phyloP scores from a whole-genome alignment of 2,113 vertebrate species.

The Manacus vitellinus region DNA sequence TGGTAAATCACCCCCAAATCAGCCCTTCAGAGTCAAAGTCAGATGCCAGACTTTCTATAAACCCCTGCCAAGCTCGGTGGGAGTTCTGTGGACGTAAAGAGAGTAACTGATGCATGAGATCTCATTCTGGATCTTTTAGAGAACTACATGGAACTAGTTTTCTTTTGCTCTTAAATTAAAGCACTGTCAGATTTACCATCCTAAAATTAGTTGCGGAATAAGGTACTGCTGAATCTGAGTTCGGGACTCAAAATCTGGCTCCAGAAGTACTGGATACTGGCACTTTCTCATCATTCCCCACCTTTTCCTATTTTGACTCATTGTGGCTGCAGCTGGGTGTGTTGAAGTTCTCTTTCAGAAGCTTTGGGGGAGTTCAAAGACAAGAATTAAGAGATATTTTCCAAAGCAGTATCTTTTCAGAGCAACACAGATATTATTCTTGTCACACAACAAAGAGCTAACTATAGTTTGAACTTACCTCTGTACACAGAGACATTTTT shows the following conservation, averaged over 20 bases:
- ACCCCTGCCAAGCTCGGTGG: not conserved
- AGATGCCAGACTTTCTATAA: slow-evolving; percentile 15
- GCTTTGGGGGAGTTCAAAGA: not conserved
- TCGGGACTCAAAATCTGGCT: not conserved
- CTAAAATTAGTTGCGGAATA: not conserved
- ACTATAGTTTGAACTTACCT: not conserved
- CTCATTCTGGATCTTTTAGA: slow-evolving; percentile 3
- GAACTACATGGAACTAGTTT: not conserved
- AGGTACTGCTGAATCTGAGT: not conserved
- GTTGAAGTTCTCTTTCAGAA: slow-evolving; percentile 52
- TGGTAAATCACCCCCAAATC: slow-evolving; percentile 35
- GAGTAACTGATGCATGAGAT: slow-evolving; percentile 5
- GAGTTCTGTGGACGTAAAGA: slow-evolving; percentile 19
- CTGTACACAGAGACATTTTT: not conserved
- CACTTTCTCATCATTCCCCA: not conserved
- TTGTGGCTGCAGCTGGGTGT: slow-evolving; percentile 50
- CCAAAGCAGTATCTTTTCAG: slow-evolving; percentile 2
- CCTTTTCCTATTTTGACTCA: slow-evolving; percentile 21
- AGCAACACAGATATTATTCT: not conserved
- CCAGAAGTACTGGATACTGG: not conserved
- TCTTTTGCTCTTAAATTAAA: slow-evolving; percentile 29
- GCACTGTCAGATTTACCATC: not conserved
- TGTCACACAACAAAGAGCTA: not conserved
- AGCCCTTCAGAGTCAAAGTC: not conserved
- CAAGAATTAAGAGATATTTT: not conserved